These are phyloP conservation scores for Tiliacea citrago DNA, from an alignment of 2,888 invertebrate species.

Conservation along the genomic window DNA sequence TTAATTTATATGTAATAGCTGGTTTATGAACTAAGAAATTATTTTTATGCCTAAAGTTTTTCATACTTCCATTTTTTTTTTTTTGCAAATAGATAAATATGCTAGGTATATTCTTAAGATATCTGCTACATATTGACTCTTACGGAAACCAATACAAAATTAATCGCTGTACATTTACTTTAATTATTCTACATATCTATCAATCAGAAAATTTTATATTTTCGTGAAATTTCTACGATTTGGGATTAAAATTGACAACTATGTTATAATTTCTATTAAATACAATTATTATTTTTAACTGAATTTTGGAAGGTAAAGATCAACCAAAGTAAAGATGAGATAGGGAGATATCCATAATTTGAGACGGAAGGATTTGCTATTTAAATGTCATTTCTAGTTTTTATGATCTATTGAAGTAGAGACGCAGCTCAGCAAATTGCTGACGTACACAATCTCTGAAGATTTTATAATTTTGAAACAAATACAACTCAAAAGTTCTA, in stretches of 20 bases:
- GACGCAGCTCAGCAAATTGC: not conserved
- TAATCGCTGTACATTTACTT: slow-evolving; percentile 38
- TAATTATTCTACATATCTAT: slow-evolving; percentile 43
- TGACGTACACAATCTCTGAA: not conserved
- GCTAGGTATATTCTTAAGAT: slow-evolving; percentile 23
- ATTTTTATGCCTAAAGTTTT: slow-evolving; percentile 23
- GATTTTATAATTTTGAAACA: not conserved
- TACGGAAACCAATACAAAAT: slow-evolving; percentile 42
- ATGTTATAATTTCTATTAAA: slow-evolving; percentile 41
- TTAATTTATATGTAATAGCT: slow-evolving; percentile 19
- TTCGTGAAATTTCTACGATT: slow-evolving; percentile 49
- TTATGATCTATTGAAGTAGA: not conserved
- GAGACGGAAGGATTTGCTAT: not conserved
- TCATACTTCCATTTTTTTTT: slow-evolving; percentile 16
- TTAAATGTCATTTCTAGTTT: not conserved
- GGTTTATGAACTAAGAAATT: slow-evolving; percentile 42
- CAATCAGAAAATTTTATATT: slow-evolving; percentile 39
- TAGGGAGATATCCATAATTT: not conserved
- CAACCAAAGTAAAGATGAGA: not conserved
- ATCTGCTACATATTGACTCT: slow-evolving; percentile 24
- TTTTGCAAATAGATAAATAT: slow-evolving; percentile 32
- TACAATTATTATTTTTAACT: slow-evolving; percentile 29
- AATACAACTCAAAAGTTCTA: slow-evolving; percentile 41
- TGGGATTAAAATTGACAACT: slow-evolving; percentile 60
- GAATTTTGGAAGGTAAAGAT: slow-evolving; percentile 26